Conservation (phyloP, 2,113 vertebrate species). For the Xiphophorus couchianus region DNA sequence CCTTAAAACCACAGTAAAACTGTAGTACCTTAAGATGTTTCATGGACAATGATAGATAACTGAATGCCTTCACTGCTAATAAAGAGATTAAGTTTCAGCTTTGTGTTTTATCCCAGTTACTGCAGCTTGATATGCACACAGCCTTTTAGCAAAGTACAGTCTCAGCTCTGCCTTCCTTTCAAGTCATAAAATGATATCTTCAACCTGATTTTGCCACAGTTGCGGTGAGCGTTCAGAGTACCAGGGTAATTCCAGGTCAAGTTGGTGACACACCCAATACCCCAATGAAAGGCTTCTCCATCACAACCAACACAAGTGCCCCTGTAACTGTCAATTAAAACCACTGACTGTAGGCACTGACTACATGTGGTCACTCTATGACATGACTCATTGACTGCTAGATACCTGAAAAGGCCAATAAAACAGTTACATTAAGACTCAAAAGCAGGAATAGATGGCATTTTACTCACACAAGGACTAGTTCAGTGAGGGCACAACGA, state of each 20-base stretch:
- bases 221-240: conserved; percentile 13
- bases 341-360: conserved; percentile 32
- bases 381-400: conserved; percentile 53
- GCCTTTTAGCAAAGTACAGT: conserved; percentile 11
- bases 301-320: conserved; percentile 43
- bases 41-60: conserved; percentile 32
- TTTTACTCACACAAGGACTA: conserved; percentile 19
- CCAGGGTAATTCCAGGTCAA: conserved; percentile 59
- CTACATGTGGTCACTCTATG: conserved; percentile 46
- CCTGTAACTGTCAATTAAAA: conserved; percentile 57
- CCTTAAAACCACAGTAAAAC: neutral
- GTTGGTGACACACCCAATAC: conserved; percentile 57
- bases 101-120: conserved; percentile 10
- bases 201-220: conserved; percentile 17
- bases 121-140: neutral
- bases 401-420: conserved; percentile 50
- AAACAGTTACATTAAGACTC: conserved; percentile 28
- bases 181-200: conserved; percentile 34
- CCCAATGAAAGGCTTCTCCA: conserved; percentile 59
- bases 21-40: neutral
- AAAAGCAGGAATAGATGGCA: conserved; percentile 17
- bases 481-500: conserved; percentile 25
- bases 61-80: conserved; percentile 2
- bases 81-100: conserved; percentile 18
- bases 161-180: conserved; percentile 17